phyloP scores from a whole-genome alignment of 2,797 vertebrate genomes.

The Lateolabrax maculatus region DNA sequence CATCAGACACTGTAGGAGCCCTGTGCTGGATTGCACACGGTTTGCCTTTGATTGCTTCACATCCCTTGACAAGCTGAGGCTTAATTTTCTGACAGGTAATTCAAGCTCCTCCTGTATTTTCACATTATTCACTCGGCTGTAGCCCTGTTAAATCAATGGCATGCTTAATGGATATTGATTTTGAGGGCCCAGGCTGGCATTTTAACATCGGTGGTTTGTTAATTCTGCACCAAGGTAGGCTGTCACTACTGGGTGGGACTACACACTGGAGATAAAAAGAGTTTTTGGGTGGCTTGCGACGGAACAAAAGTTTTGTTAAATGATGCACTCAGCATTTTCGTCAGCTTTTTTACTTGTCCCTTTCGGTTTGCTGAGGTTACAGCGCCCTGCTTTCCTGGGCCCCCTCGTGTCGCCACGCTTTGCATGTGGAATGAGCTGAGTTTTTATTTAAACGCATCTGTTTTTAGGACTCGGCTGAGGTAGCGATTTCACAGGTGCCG shows the following conservation, averaged over 20 bases:
- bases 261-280: background rate
- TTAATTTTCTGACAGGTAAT: conserved; percentile 62
- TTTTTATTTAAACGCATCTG: conserved; percentile 10
- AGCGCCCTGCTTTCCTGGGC: background rate
- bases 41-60: conserved; percentile 52
- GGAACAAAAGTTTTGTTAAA: conserved; percentile 1
- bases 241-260: background rate
- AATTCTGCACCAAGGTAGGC: conserved; percentile 36
- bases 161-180: conserved; percentile 71
- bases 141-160: conserved; percentile 48
- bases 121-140: conserved; percentile 38
- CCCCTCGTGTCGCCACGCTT: background rate
- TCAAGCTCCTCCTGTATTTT: conserved; percentile 52
- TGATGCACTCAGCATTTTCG: background rate
- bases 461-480: conserved; percentile 27
- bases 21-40: conserved; percentile 1
- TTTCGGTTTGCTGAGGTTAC: background rate
- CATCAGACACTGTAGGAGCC: background rate
- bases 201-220: conserved; percentile 38
- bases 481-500: conserved; percentile 26
- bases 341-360: background rate
- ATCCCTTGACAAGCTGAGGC: conserved; percentile 33
- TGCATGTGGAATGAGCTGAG: conserved; percentile 2
- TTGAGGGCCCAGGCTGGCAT: conserved; percentile 3
- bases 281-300: background rate